These are phyloP conservation scores for Ashinkailepas kermadecensis DNA, from an alignment of 2,888 invertebrate species.

Conservation along the genomic window DNA sequence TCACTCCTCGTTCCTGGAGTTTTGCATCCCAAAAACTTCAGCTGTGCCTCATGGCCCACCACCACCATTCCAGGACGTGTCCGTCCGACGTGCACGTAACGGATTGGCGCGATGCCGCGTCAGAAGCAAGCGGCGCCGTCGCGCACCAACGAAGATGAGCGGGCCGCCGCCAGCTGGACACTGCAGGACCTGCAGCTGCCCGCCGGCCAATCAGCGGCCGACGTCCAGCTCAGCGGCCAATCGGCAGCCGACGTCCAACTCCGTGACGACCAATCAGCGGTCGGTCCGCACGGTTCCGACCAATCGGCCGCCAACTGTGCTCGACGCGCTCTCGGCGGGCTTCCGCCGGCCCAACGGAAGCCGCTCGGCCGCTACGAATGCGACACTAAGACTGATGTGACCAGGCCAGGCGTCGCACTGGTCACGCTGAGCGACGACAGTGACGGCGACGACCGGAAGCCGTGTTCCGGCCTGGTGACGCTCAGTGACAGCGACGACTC, in stretches of 20 bases:
- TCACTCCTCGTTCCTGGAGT: too few relatives aligned
- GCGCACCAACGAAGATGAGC: neutral
- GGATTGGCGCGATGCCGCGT: conserved; percentile 44
- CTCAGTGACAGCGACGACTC: neutral
- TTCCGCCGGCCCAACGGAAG: too few relatives aligned
- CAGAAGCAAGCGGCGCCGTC: neutral
- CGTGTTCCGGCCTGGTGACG: neutral
- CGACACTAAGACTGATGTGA: neutral
- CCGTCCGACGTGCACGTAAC: too few relatives aligned
- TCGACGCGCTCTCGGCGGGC: neutral
- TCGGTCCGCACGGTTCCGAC: neutral
- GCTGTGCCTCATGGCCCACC: too few relatives aligned
- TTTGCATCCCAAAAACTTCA: too few relatives aligned
- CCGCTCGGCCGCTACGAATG: neutral
- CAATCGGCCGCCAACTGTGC: neutral
- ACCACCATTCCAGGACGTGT: too few relatives aligned
- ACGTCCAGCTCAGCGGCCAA: neutral
- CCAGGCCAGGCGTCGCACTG: too few relatives aligned
- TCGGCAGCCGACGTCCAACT: neutral
- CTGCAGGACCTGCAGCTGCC: neutral
- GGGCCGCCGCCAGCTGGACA: neutral
- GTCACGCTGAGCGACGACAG: neutral
- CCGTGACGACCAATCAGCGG: neutral
- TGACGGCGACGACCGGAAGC: neutral
- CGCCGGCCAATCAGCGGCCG: neutral